phyloP scores from a whole-genome alignment of 2,888 invertebrate genomes.

The Euzophera pinguis region DNA sequence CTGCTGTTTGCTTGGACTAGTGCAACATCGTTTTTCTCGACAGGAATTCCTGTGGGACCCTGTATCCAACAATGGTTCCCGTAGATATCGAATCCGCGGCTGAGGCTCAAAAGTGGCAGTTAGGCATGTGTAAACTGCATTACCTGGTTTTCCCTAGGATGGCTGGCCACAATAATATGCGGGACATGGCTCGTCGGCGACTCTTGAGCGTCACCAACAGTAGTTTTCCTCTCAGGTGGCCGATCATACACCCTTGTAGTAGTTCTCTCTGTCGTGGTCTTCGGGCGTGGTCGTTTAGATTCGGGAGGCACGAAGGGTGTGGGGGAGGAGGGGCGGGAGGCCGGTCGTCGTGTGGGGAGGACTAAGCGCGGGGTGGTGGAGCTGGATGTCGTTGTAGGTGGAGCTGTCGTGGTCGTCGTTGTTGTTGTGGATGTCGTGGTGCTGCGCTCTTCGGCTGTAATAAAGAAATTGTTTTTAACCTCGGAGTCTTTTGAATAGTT shows the following conservation, averaged over 20 bases:
- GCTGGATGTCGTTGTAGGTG: constrained; percentile 16
- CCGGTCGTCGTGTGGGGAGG: constrained; percentile 37
- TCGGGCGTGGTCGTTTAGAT: constrained; percentile 36
- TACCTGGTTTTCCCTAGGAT: constrained; percentile 90
- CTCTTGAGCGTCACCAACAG: constrained; percentile 56
- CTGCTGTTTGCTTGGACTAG: too few species aligned
- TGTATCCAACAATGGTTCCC: too few species aligned
- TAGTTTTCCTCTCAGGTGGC: constrained; percentile 54
- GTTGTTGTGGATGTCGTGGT: constrained; percentile 35
- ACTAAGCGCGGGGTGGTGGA: constrained; percentile 38
- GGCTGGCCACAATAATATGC: constrained; percentile 81
- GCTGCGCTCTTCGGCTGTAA: constrained; percentile 71
- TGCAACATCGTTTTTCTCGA: too few species aligned
- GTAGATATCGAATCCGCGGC: too few species aligned
- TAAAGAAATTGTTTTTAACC: not conserved
- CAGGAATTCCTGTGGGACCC: too few species aligned
- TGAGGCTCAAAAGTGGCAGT: too few species aligned
- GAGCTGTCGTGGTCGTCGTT: constrained; percentile 32
- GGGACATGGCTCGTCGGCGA: constrained; percentile 70
- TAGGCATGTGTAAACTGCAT: too few species aligned
- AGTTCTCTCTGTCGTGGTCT: constrained; percentile 11
- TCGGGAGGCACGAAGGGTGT: constrained; percentile 41
- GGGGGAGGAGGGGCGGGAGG: constrained; percentile 41
- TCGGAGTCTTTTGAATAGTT: too few species aligned
- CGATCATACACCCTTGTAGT: constrained; percentile 64